Evolutionary conservation across 2,113 vertebrate genomes (phyloP).

Genomic region (Elgaria multicarinata): DNA sequence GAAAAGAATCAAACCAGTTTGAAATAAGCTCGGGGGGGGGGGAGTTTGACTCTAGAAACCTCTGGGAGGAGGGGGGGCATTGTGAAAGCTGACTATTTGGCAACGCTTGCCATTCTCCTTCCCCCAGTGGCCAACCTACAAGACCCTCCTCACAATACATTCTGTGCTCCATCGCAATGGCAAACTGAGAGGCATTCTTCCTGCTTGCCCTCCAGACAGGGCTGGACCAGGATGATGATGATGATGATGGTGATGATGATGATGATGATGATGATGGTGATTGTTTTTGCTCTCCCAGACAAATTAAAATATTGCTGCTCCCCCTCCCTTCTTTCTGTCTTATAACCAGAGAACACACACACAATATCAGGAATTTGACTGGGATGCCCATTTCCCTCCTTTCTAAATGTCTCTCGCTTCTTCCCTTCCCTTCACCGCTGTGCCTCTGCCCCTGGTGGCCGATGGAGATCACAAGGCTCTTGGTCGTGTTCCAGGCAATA

Average conservation of each 20-base stretch:
- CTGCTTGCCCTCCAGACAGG: not conserved
- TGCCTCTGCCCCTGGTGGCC: not conserved
- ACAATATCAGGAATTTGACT: not conserved
- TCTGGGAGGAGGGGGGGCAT: not conserved
- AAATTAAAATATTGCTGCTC: not conserved
- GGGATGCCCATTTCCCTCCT: not conserved
- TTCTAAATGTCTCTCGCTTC: not conserved
- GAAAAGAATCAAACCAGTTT: not conserved
- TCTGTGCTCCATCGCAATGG: not conserved
- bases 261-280: not conserved
- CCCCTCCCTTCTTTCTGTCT: not conserved
- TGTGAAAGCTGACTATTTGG: too few relatives aligned
- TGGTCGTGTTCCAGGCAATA: not conserved
- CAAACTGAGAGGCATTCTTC: not conserved
- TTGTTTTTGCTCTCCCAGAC: not conserved
- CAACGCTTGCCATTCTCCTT: not conserved
- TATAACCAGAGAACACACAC: not conserved
- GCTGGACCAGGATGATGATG: not conserved
- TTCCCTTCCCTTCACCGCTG: not conserved
- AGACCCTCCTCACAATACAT: not conserved
- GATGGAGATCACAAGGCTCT: not conserved
- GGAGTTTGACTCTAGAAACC: not conserved
- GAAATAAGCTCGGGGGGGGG: not conserved
- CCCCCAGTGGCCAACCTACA: not conserved
- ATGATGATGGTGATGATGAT: not conserved